Conservation (phyloP, 2,797 vertebrate species). For the Ctenosaura bakeri region DNA sequence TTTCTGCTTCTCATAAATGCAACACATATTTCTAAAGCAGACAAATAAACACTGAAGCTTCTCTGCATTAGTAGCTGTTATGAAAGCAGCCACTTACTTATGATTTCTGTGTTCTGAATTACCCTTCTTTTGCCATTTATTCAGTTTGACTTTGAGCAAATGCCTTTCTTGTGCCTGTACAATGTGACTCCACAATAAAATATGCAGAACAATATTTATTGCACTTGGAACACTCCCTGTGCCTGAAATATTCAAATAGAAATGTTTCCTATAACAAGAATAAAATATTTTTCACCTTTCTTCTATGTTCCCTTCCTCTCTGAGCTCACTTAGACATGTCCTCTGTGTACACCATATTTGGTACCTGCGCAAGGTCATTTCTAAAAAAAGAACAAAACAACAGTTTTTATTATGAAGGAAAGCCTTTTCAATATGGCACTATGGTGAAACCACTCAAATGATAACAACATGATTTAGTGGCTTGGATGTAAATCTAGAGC, state of each 20-base stretch:
- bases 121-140: conserved; percentile 21
- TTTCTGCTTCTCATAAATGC: not conserved
- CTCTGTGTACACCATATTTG: not conserved
- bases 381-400: not conserved
- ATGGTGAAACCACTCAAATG: not conserved
- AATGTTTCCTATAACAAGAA: not conserved
- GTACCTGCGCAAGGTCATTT: not conserved
- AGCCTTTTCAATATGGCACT: not conserved
- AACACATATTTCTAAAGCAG: not conserved
- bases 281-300: not conserved
- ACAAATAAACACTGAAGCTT: not conserved
- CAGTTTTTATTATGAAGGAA: not conserved
- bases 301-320: too few relatives aligned
- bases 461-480: too few relatives aligned
- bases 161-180: not conserved
- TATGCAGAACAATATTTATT: conserved; percentile 27
- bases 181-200: not conserved
- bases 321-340: not conserved
- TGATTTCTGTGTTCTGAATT: conserved; percentile 3
- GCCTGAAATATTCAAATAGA: not conserved
- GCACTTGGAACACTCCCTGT: not conserved
- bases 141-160: conserved; percentile 25
- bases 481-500: too few relatives aligned
- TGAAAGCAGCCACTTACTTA: not conserved
- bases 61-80: not conserved